Base-by-base conservation (phyloP, 2,113 vertebrate species). In the Oncorhynchus tshawytscha region DNA sequence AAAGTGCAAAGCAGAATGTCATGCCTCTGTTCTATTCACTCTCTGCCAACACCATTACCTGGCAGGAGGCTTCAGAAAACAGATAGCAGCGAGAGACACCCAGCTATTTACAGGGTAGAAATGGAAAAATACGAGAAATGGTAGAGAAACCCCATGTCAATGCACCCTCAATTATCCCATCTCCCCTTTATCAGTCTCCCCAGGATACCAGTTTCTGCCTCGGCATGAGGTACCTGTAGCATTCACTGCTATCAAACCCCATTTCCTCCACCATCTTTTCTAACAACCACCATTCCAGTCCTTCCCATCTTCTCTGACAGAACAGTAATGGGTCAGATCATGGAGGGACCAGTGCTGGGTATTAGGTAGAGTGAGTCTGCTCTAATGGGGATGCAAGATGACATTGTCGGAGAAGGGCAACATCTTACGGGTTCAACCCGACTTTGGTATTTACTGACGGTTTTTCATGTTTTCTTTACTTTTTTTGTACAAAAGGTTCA, bases 201-300 rank as follows among this genome's bases (percentile, higher is more conserved):
- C 66, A 13, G 75, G 77, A 66, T 18, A 64, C 31, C 62, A 49
- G 74, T 81, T 80, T 66, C 72, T 62, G 79, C 77, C 83, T 67
- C 81, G 71, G 73, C 80, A 80, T 81, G 83, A 76, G 80, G 73
- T 76, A 75, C 71, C 65, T 72, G 67, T 73, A 73, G 75, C 77
- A 82, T 72, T 85, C 81, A 78, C 74, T 68, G 83, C 83, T 66
- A 84, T 85, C 81, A 87, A 80, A 73, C 73, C 62, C 76, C 77
- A 85, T 87, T 85, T 86, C 76, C 67, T 69, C 71, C 73, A 60
- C 74, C 76, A 83, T 81, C 75, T 79, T 75, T 72, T 74, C 65
- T 74, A 76, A 86, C 74, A 73, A 78, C 67, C 79, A 71, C 74
- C 20, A 75, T 82, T 81, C 54, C 77, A 68, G 75, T 70, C 72